Evolutionary conservation across 2,113 vertebrate species (phyloP).

Genomic region (Garra rufa): DNA sequence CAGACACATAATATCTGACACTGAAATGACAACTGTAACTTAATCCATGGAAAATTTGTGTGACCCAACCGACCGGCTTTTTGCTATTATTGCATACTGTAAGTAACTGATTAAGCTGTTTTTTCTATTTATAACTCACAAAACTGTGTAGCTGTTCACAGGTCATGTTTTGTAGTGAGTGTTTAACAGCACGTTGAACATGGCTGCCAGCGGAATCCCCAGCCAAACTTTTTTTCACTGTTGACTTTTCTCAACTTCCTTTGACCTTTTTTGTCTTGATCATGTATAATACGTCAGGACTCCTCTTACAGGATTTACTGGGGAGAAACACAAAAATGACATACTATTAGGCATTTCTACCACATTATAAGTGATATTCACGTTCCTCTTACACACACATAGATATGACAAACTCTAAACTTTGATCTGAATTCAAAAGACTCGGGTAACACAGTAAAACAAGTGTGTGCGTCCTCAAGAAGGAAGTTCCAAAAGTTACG

Average conservation of each 20-base stretch:
- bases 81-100: background rate
- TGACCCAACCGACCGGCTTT: background rate
- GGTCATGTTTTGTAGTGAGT: background rate
- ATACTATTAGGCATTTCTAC: background rate
- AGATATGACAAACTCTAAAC: background rate
- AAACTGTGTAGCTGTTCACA: background rate
- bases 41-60: background rate
- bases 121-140: background rate
- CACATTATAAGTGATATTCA: background rate
- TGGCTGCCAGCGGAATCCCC: background rate
- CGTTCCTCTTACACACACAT: background rate
- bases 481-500: background rate
- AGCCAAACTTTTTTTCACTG: background rate
- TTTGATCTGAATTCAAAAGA: background rate
- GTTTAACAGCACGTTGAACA: slow-evolving; percentile 16
- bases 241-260: background rate
- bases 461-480: background rate
- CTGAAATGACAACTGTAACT: background rate
- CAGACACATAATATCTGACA: background rate
- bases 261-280: background rate
- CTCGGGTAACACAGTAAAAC: background rate
- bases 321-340: background rate
- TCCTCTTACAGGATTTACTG: background rate
- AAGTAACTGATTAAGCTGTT: background rate
- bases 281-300: background rate